Evolutionary conservation across 2,797 vertebrate species (phyloP).

Genomic region (Sciaenops ocellatus): DNA sequence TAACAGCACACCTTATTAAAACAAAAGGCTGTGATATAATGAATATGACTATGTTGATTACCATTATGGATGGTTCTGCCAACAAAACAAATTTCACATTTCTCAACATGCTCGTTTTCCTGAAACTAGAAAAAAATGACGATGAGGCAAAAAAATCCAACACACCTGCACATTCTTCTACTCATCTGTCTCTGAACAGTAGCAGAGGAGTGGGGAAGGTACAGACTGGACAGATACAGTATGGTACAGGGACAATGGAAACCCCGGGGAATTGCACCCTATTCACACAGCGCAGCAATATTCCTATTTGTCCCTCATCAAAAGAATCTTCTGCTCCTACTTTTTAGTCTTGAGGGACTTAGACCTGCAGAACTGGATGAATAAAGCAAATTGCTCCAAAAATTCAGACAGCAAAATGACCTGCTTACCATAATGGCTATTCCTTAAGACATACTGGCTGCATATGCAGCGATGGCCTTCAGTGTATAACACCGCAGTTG

Average conservation of each 20-base stretch:
- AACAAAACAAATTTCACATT: conserved; percentile 1
- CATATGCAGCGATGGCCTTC: conserved; percentile 67
- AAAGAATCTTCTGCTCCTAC: conserved; percentile 82
- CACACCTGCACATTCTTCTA: conserved; percentile 70
- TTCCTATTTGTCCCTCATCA: conserved; percentile 87
- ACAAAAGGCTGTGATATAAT: neutral
- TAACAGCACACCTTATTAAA: conserved; percentile 12
- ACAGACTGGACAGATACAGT: conserved; percentile 39
- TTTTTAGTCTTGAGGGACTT: conserved; percentile 88
- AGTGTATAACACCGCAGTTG: conserved; percentile 58
- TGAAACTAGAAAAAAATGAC: conserved; percentile 46
- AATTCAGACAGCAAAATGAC: conserved; percentile 87
- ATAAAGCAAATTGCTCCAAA: conserved; percentile 87
- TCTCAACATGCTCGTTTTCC: conserved; percentile 15
- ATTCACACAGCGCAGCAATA: conserved; percentile 86
- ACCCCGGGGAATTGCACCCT: conserved; percentile 85
- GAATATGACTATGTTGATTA: neutral
- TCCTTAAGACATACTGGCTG: conserved; percentile 77
- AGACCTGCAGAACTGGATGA: conserved; percentile 85
- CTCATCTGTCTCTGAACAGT: conserved; percentile 82
- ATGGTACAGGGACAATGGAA: conserved; percentile 85
- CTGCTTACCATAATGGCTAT: conserved; percentile 85
- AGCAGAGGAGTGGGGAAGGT: conserved; percentile 57
- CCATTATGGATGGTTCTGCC: neutral
- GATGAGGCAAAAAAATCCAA: conserved; percentile 39